Base-by-base conservation (phyloP, 2,113 vertebrate species). In the Ameiurus melas region DNA sequence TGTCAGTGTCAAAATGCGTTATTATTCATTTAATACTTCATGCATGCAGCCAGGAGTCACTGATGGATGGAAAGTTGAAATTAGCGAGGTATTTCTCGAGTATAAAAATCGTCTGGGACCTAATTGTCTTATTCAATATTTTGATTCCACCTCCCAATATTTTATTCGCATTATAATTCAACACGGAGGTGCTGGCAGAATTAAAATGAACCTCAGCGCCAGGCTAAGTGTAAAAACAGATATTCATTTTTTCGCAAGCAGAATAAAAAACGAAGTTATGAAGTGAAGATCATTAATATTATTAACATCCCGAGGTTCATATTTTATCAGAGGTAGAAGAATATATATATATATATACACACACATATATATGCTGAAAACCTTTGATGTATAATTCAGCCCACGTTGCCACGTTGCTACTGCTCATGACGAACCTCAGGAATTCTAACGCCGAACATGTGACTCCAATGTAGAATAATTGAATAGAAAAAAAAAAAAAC, bases 371-470 rank as follows among this genome's bases (percentile, higher is more conserved):
- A 47, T 9, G 8, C 33, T 19, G 64, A 73, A 55, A 73, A 27
- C 64, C 79, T 83, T 83, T 87, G 53, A 75, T 83, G 79, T 83
- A 4, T 58, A 58, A 71, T 58, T 58, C 77, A 60, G 17, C 5
- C 12, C 9, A 43, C 16, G 20, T 43, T 43, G 22, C 10, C 22
- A 27, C 0, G 27, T 12, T 14, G 75, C 51, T 27, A 5, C 75
- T 55, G 30, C 77, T 55, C 51, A 62, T 39, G 60, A 83, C 13
- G 25, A 60, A 82, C 27, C 51, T 57, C 14, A 16, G 77, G 77
- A 71, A 84, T 57, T 83, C 68, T 90, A 86, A 92, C 91, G 89
- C 86, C 88, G 53, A 87, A 55, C 85, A 75, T 85, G 43, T 75
- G 84, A 86, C 77, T 85, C 43, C 30, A 70, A 43, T 71, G 39